Evolutionary conservation across 2,113 vertebrate genomes (phyloP).

Genomic region (Laticauda colubrina): DNA sequence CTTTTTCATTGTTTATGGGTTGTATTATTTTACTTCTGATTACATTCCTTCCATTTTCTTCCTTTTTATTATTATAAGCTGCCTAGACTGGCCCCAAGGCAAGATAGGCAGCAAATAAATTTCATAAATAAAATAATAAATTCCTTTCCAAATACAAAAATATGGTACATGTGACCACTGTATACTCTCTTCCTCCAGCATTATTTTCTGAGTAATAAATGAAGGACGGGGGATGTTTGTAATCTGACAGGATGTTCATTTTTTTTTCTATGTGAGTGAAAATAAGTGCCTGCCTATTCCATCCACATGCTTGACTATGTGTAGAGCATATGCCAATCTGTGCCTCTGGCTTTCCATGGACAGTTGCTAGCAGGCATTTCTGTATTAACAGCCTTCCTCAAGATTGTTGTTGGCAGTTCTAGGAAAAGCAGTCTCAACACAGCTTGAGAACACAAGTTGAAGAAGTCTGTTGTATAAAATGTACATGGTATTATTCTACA

Average conservation of each 20-base stretch:
- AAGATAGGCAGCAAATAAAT: not conserved
- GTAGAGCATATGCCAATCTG: not conserved
- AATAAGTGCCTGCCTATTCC: not conserved
- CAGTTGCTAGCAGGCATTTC: not conserved
- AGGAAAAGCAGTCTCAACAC: not conserved
- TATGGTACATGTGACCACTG: no score
- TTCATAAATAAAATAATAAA: not conserved
- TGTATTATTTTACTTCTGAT: not conserved
- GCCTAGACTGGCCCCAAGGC: not conserved
- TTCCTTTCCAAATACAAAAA: not conserved
- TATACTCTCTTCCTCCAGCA: not conserved
- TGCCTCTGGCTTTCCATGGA: not conserved
- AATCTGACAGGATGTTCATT: not conserved
- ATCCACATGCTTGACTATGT: not conserved
- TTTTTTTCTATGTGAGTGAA: not conserved
- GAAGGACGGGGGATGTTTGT: not conserved
- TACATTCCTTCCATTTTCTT: not conserved
- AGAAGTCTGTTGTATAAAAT: not conserved
- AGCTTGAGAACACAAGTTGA: not conserved
- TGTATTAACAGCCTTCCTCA: not conserved
- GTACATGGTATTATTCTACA: not conserved
- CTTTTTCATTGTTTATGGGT: no score
- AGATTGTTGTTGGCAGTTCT: not conserved
- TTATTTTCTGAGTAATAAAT: not conserved
- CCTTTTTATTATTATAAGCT: not conserved